These are phyloP conservation scores for Cantharis nigra DNA, from an alignment of 2,888 invertebrate species.

Conservation along the genomic window DNA sequence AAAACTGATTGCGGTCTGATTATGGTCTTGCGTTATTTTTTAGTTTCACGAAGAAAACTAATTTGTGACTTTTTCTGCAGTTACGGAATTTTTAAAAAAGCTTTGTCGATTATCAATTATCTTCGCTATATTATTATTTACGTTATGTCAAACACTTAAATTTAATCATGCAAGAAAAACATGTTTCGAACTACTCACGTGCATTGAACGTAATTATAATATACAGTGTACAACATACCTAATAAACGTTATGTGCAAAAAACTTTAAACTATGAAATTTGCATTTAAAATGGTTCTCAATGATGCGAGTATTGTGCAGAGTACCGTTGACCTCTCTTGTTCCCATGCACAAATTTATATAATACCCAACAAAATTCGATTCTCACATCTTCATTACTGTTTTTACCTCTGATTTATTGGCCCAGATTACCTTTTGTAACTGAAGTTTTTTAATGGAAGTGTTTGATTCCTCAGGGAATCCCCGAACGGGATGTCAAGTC, in stretches of 20 bases:
- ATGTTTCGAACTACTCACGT: slow-evolving; percentile 12
- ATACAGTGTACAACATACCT: slow-evolving; percentile 5
- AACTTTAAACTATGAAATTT: slow-evolving; percentile 15
- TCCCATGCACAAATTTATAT: slow-evolving; percentile 15
- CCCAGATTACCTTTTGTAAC: not conserved
- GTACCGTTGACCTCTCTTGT: slow-evolving; percentile 13
- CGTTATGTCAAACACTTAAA: slow-evolving; percentile 1
- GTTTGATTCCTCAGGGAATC: not conserved
- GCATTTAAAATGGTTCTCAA: slow-evolving; percentile 14
- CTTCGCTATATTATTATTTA: not conserved
- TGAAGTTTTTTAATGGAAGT: not conserved
- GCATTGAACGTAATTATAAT: slow-evolving; percentile 16
- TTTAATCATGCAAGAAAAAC: slow-evolving; percentile 14
- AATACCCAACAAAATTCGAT: slow-evolving; percentile 10
- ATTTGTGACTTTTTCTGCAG: not conserved
- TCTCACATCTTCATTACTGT: slow-evolving; percentile 6
- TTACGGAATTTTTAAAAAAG: not conserved
- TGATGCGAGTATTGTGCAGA: slow-evolving; percentile 15
- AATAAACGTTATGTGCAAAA: slow-evolving; percentile 11
- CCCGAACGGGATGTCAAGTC: too few species aligned
- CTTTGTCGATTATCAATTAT: not conserved
- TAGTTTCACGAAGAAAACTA: not conserved
- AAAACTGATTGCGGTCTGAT: not conserved
- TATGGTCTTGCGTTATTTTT: not conserved
- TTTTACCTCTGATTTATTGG: not conserved